These are phyloP conservation scores for Tanytarsus gracilentus DNA, from an alignment of 2,888 invertebrate species.

Conservation along the genomic window DNA sequence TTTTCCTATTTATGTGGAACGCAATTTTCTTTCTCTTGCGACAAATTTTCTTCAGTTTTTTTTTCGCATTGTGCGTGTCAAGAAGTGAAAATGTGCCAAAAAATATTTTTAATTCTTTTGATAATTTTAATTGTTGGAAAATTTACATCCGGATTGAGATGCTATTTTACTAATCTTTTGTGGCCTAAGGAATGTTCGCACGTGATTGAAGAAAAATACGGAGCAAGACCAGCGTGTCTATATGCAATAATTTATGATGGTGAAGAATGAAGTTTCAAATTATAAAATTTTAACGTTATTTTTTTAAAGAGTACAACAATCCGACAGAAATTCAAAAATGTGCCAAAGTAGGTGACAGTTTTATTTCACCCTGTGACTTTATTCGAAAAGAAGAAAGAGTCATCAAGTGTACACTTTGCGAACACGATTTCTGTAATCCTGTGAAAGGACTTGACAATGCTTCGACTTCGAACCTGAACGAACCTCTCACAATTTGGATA, in stretches of 20 bases:
- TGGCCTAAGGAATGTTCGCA: background rate
- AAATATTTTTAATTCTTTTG: background rate
- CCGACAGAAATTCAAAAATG: slow-evolving; percentile 1
- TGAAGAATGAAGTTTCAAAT: background rate
- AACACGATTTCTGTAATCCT: background rate
- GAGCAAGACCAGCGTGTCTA: background rate
- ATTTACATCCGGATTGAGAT: background rate
- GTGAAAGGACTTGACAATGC: background rate
- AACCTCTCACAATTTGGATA: background rate
- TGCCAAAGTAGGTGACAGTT: background rate
- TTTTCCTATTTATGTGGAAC: background rate
- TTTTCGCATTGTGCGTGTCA: background rate
- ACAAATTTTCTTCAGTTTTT: background rate
- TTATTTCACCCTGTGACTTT: background rate
- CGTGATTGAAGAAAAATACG: background rate
- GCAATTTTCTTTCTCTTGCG: background rate
- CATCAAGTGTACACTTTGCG: background rate
- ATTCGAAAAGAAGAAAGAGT: background rate
- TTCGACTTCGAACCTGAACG: no score
- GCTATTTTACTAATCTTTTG: background rate
- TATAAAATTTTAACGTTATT: background rate
- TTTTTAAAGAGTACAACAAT: slow-evolving; percentile 5
- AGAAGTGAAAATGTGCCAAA: background rate
- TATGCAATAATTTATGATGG: background rate
- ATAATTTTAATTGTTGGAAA: background rate